phyloP scores from a whole-genome alignment of 2,888 invertebrate species.

The Drosophila multiciliata region DNA sequence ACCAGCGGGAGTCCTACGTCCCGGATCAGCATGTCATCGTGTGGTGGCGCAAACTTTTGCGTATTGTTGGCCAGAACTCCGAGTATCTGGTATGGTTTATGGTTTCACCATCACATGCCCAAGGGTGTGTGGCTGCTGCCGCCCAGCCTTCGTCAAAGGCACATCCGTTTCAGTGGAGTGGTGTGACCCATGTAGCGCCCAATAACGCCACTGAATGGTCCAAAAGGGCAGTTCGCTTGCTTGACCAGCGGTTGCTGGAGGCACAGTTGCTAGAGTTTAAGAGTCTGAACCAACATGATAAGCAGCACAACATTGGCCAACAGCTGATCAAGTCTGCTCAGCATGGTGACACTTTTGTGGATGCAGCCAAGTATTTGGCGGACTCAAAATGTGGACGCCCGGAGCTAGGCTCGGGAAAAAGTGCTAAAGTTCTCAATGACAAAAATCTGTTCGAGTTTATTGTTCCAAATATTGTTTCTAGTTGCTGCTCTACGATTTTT shows the following conservation, averaged over 20 bases:
- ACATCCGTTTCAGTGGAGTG: conserved; percentile 23
- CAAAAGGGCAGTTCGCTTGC: not conserved
- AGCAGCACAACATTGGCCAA: conserved; percentile 28
- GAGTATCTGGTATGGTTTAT: conserved; percentile 54
- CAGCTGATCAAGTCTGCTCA: conserved; percentile 7
- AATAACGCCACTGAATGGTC: conserved; percentile 33
- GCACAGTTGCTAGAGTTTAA: conserved; percentile 6
- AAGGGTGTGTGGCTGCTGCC: conserved; percentile 55
- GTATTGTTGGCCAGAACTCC: not conserved
- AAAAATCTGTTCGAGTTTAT: conserved; percentile 33
- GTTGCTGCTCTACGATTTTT: conserved; percentile 1
- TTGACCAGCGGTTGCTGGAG: conserved; percentile 27
- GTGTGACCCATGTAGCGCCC: conserved; percentile 28
- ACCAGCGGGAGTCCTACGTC: not conserved
- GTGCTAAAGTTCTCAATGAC: rapidly evolving
- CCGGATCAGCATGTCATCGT: conserved; percentile 49
- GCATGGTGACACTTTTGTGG: not conserved
- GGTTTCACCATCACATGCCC: conserved; percentile 52
- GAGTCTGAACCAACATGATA: rapidly evolving
- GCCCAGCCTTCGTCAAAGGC: rapidly evolving
- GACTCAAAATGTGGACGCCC: conserved; percentile 3
- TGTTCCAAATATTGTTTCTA: not conserved
- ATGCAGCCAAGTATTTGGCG: conserved; percentile 34
- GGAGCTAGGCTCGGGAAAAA: not conserved
- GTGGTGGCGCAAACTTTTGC: conserved; percentile 26